Percentiles rank a stretch among this genome's conserved stretches.
Conservation (phyloP, 2,113 vertebrate species). For the Antennarius striatus region DNA sequence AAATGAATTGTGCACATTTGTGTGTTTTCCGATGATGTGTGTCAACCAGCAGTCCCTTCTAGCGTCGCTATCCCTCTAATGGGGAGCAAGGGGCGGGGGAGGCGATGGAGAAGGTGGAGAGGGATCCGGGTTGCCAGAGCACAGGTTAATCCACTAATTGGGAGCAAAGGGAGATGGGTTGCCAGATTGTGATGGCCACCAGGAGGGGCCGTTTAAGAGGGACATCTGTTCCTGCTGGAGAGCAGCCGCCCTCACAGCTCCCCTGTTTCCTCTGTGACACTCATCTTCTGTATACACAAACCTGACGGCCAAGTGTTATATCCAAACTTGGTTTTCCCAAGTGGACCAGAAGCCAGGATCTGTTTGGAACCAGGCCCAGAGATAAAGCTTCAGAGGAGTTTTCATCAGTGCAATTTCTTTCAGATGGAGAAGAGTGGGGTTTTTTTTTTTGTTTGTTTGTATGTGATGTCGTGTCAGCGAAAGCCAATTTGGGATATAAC, state of each 20-base stretch:
- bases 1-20: neutral
- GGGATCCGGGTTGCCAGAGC: constrained; percentile 60
- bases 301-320: constrained; percentile 27
- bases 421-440: neutral
- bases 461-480: constrained; percentile 10
- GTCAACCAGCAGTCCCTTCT: constrained; percentile 28
- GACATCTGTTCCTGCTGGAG: constrained; percentile 82
- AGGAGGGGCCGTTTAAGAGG: constrained; percentile 79
- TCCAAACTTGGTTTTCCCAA: neutral
- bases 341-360: constrained; percentile 25
- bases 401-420: constrained; percentile 4
- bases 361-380: constrained; percentile 10
- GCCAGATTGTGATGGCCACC: constrained; percentile 79
- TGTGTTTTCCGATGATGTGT: neutral
- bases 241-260: constrained; percentile 71
- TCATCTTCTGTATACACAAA: constrained; percentile 53
- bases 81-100: constrained; percentile 39
- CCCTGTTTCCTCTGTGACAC: constrained; percentile 55
- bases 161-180: constrained; percentile 70
- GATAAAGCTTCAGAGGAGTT: constrained; percentile 37
- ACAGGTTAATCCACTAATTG: constrained; percentile 81
- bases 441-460: neutral
- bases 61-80: constrained; percentile 42
- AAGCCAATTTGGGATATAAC: constrained; percentile 25
- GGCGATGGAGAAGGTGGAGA: constrained; percentile 32